Evolutionary conservation across 2,797 vertebrate species (phyloP), one percentile per base, ranked within the genome.

Genomic region (Intellagama lesueurii): DNA sequence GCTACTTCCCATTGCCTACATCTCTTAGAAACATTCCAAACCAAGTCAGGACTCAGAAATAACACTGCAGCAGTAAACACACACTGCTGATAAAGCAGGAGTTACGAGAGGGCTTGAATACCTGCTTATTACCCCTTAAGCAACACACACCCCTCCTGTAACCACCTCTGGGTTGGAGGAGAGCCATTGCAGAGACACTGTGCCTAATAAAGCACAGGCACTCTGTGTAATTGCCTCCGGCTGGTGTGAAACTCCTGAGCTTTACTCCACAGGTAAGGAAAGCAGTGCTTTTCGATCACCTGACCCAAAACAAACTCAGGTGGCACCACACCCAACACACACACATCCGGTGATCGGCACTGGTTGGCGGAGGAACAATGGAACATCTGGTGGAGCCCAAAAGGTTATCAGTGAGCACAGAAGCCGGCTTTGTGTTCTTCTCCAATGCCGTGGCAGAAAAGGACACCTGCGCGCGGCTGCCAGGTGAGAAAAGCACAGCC

Each of bases 261-360:
- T 89, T 81, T 56, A 28, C 1, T 77, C 49, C 52, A 87, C 77
- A 89, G 90, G 88, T 89, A 72, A 89, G 90, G 87, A 91, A 88
- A 83, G 6, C 52, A 17, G 81, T 82, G 88, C 85, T 94, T 84
- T 77, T 83, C 83, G 30, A 73, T 85, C 16, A 2, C 81, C 64
- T 0, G 88, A 88, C 94, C 92, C 93, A 95, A 95, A 95, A 90
- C 91, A 94, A 95, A 95, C 92, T 66, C 44, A 88, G 87, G 93
- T 68, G 88, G 87, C 84, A 81, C 91, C 88, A 82, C 89, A 91
- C 76, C 85, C 78, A 78, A 64, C 52, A 87, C 16, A 24, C 73
- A 90, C 89, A 32, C 78, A 92, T 90, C 94, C 56, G 7, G 90
- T 88, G 90, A 94, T 92, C 92, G 89, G 92, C 14, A 0, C 44